Conservation (phyloP, 2,888 invertebrate species). For the Orchestes rusci region DNA sequence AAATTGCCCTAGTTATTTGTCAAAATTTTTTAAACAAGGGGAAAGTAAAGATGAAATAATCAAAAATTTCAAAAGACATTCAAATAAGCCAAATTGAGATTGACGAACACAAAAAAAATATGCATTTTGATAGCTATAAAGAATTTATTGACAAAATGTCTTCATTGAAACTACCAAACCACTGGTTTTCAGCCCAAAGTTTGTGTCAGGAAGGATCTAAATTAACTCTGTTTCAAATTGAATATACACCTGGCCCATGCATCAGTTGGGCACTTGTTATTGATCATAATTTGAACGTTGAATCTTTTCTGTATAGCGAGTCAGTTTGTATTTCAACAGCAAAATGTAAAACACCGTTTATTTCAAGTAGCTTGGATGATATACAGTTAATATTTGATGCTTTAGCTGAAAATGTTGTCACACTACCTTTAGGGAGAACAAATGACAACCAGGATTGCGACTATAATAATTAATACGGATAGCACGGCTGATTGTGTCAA, state of each 20-base stretch:
- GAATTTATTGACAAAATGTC: too few relatives aligned
- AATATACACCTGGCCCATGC: neutral
- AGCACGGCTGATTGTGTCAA: neutral
- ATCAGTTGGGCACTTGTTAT: neutral
- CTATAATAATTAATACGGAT: conserved; percentile 3
- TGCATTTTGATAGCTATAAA: too few relatives aligned
- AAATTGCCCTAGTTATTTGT: too few relatives aligned
- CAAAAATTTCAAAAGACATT: too few relatives aligned
- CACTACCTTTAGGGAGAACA: conserved; percentile 5
- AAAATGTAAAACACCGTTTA: conserved; percentile 10
- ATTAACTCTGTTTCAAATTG: too few relatives aligned
- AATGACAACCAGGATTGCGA: conserved; percentile 4
- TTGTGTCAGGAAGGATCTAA: too few relatives aligned
- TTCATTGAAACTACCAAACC: too few relatives aligned
- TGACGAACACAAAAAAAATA: too few relatives aligned
- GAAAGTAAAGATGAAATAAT: too few relatives aligned
- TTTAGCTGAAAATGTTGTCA: conserved; percentile 7
- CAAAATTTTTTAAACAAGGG: too few relatives aligned
- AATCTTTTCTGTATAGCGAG: conserved; percentile 3
- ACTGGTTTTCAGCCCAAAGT: too few relatives aligned
- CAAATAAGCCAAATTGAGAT: too few relatives aligned
- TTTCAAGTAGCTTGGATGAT: conserved; percentile 7
- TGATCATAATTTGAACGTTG: neutral
- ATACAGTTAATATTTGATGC: conserved; percentile 9
- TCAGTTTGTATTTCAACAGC: conserved; percentile 3